Percentiles rank a stretch among this genome's conserved stretches.
phyloP scores from a whole-genome alignment of 2,113 vertebrate species.

The Periophthalmodon schlosseri region DNA sequence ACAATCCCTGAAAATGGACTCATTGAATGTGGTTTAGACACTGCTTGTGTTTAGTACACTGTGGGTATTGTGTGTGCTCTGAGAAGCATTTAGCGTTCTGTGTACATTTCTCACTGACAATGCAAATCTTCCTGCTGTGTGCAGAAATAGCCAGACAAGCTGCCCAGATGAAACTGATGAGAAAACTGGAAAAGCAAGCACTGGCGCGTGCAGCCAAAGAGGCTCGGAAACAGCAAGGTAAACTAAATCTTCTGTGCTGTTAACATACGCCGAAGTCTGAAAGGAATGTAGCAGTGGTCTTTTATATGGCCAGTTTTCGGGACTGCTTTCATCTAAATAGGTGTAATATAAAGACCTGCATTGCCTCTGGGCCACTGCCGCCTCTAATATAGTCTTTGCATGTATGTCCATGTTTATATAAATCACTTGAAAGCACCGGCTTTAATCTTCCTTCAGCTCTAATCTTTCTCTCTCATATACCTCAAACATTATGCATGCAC shows the following conservation, averaged over 20 bases:
- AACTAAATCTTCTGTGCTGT: neutral
- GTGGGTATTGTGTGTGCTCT: slow-evolving; percentile 1
- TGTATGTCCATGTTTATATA: slow-evolving; percentile 38
- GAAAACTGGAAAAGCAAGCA: slow-evolving; percentile 98
- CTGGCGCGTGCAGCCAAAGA: slow-evolving; percentile 95
- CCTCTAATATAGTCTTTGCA: slow-evolving; percentile 26
- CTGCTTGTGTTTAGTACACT: neutral
- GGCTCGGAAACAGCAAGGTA: slow-evolving; percentile 97
- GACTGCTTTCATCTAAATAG: slow-evolving; percentile 40
- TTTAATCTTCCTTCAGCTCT: slow-evolving; percentile 47
- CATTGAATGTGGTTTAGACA: slow-evolving; percentile 11
- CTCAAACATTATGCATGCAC: slow-evolving; percentile 21
- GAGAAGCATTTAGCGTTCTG: slow-evolving; percentile 18
- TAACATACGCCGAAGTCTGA: slow-evolving; percentile 5
- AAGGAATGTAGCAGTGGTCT: slow-evolving; percentile 8
- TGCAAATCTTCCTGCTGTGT: slow-evolving; percentile 17
- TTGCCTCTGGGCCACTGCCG: slow-evolving; percentile 6
- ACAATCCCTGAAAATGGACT: slow-evolving; percentile 44
- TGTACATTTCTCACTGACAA: slow-evolving; percentile 16
- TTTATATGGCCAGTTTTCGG: slow-evolving; percentile 31
- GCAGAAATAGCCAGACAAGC: slow-evolving; percentile 98
- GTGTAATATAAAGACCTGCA: slow-evolving; percentile 19
- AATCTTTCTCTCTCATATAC: slow-evolving; percentile 37
- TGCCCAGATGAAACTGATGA: slow-evolving; percentile 96
- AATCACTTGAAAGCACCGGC: slow-evolving; percentile 35